These are phyloP conservation scores for Aphodius sticticus DNA, from an alignment of 2,888 invertebrate genomes.

Conservation along the genomic window DNA sequence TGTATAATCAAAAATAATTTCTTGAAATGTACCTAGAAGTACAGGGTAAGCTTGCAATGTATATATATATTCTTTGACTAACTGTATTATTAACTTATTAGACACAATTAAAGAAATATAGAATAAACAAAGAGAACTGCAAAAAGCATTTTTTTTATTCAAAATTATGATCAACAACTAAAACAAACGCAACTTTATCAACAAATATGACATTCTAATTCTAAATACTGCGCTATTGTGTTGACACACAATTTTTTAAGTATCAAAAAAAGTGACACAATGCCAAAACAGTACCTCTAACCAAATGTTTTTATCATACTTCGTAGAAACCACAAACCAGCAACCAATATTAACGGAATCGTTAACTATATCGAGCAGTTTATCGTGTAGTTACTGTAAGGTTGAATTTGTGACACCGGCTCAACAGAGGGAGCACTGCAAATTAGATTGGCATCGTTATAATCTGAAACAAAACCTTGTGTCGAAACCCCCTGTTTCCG, in stretches of 20 bases:
- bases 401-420: slow-evolving; percentile 65
- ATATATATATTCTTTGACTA: too few species aligned
- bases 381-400: slow-evolving; percentile 65
- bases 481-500: slow-evolving; percentile 64
- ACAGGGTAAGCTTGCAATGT: too few species aligned
- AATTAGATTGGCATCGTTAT: slow-evolving; percentile 85
- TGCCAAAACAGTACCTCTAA: too few species aligned
- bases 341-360: not conserved
- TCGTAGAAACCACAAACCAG: not conserved
- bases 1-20: too few species aligned
- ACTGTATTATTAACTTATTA: too few species aligned
- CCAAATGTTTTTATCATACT: not conserved
- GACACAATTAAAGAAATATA: too few species aligned
- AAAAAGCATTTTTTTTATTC: too few species aligned
- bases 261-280: too few species aligned
- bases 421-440: slow-evolving; percentile 79
- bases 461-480: slow-evolving; percentile 78
- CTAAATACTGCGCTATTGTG: slow-evolving; percentile 21
- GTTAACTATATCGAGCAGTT: not conserved
- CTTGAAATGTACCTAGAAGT: too few species aligned
- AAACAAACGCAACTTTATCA: slow-evolving; percentile 23
- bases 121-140: too few species aligned
- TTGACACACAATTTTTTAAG: too few species aligned
- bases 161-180: too few species aligned
- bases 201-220: not conserved